Percentiles rank a stretch among this genome's conserved stretches.
phyloP scores from a whole-genome alignment of 1,140 invertebrate species.

The Brevipalpus yothersi region DNA sequence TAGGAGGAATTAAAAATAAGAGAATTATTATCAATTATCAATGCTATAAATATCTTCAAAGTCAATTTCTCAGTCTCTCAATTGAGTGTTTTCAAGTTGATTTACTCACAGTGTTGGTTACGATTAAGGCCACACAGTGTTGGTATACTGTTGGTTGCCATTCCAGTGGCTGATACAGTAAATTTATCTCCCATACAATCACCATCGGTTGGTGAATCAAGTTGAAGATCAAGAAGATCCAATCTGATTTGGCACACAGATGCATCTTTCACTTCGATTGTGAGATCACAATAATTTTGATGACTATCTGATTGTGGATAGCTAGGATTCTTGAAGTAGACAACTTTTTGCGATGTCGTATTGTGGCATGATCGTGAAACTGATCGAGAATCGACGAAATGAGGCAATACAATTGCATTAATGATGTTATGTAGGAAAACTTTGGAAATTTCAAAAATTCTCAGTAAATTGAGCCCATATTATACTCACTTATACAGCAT shows the following conservation, averaged over 20 bases:
- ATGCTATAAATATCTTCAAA: too few relatives aligned
- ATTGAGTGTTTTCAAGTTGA: too few relatives aligned
- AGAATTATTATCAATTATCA: too few relatives aligned
- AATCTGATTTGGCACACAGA: slow-evolving; percentile 36
- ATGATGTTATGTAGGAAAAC: too few relatives aligned
- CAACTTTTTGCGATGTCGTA: slow-evolving; percentile 9
- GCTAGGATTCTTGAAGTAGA: slow-evolving; percentile 11
- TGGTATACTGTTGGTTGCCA: slow-evolving; percentile 30
- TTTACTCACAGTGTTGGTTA: slow-evolving; percentile 46
- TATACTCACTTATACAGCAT: slow-evolving; percentile 15
- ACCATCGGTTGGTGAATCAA: slow-evolving; percentile 35
- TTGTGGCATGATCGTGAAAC: slow-evolving; percentile 10
- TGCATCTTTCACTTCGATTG: slow-evolving; percentile 29
- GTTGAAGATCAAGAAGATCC: slow-evolving; percentile 27
- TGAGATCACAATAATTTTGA: slow-evolving; percentile 28
- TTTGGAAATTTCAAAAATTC: too few relatives aligned
- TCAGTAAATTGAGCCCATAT: neutral
- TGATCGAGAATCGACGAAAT: neutral
- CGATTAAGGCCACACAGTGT: slow-evolving; percentile 48
- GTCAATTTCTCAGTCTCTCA: too few relatives aligned
- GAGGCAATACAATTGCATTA: neutral
- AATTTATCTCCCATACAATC: slow-evolving; percentile 39
- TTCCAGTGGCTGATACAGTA: slow-evolving; percentile 24
- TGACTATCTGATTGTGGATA: slow-evolving; percentile 12
- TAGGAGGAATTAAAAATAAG: neutral